Evolutionary conservation across 1,140 invertebrate species (phyloP), one percentile per base, ranked within the genome.

Genomic region (Drosophila kanapiae): DNA sequence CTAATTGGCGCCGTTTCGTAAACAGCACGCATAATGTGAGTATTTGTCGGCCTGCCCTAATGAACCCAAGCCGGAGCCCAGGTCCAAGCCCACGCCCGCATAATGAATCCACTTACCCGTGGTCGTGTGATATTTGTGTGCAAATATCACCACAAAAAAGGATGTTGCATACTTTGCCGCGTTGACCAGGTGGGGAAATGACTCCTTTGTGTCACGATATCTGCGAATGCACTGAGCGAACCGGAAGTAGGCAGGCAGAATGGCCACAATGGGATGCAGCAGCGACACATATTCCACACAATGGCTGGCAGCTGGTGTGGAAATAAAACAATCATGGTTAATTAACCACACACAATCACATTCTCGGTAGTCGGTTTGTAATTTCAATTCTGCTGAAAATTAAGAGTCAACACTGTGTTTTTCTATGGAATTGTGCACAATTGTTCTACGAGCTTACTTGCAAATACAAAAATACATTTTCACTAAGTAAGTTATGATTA

Each of bases 221-320:
- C 99, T 96, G 7, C 99, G 94, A 4, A 99, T 93, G 87, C 99
- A 99, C 93, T 99, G 99, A 40, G 98, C 97, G 93, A 99, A 99
- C 37, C 99, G 96, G 86, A 98, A 98, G 96, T 98, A 99, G 0
- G 99, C 98, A 1, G 99, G 99, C 4, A 99, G 91, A 83, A 97
- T 97, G 79, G 96, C 96, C 4, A 99, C 96, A 29, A 99, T 93
- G 2, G 97, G 96, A 40, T 97, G 94, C 14, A 95, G 88, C 18
- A 95, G 91, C 10, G 95, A 93, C 14, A 94, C 95, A 69, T 94
- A 95, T 29, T 94, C 93, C 54, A 95, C 94, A 59, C 95, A 95
- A 82, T 95, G 95, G 43, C 94, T 94, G 5, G 94, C 93, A 71
- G 95, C 95, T 95, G n/a, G 18, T 43, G 69, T 47, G 29, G 56